These are phyloP conservation scores for Agrochola macilenta DNA, from an alignment of 2,888 invertebrate species.

Conservation along the genomic window DNA sequence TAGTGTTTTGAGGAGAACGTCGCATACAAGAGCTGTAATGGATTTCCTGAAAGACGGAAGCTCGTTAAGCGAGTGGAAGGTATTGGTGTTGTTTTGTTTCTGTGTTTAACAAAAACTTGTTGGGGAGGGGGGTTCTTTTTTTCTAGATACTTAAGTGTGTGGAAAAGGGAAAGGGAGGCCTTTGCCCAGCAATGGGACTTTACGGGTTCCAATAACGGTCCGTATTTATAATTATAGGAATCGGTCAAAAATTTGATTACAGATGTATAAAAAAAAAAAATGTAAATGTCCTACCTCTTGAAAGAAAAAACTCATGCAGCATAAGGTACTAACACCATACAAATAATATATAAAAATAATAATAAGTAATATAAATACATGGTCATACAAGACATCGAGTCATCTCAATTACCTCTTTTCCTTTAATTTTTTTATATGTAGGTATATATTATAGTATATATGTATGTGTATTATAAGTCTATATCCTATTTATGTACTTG, in stretches of 20 bases:
- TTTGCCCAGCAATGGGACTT: too few species aligned
- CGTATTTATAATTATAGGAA: too few species aligned
- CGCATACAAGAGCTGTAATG: slow-evolving; percentile 31
- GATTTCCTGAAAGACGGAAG: slow-evolving; percentile 38
- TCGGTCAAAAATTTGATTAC: background rate
- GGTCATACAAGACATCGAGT: background rate
- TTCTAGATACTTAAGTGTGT: background rate
- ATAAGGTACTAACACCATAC: background rate
- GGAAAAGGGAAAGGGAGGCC: too few species aligned
- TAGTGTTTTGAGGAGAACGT: slow-evolving; percentile 39
- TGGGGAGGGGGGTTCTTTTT: background rate
- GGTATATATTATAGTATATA: too few species aligned
- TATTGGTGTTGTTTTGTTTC: background rate
- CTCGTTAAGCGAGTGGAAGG: slow-evolving; percentile 2
- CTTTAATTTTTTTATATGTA: too few species aligned
- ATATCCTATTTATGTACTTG: too few species aligned
- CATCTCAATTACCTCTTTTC: too few species aligned
- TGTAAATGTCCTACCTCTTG: background rate
- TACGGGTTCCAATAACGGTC: too few species aligned
- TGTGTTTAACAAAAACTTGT: background rate
- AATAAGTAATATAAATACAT: too few species aligned
- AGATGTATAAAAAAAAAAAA: background rate
- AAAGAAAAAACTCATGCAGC: background rate
- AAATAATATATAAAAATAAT: too few species aligned
- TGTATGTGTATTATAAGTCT: too few species aligned